phyloP scores from a whole-genome alignment of 2,888 invertebrate genomes.

The Cenopis cana region DNA sequence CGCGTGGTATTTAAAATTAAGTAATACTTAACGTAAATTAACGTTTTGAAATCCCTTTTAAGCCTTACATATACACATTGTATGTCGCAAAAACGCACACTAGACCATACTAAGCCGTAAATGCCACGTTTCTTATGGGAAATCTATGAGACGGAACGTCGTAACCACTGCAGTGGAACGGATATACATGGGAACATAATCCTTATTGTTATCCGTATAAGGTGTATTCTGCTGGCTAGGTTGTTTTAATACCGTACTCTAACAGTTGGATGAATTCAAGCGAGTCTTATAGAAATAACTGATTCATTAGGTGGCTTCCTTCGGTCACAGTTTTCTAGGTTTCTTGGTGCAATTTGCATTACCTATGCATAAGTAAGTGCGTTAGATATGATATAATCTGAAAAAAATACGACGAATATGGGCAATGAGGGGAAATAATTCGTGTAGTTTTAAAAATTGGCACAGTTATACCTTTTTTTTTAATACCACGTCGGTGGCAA shows the following conservation, averaged over 20 bases:
- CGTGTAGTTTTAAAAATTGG: too few relatives aligned
- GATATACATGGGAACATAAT: background rate
- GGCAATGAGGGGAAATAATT: too few relatives aligned
- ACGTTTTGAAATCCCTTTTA: background rate
- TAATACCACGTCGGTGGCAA: too few relatives aligned
- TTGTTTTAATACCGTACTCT: conserved; percentile 15
- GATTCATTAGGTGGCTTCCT: conserved; percentile 22
- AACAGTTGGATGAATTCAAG: conserved; percentile 30
- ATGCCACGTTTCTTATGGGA: conserved; percentile 24
- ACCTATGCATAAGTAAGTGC: too few relatives aligned
- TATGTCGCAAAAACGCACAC: conserved; percentile 18
- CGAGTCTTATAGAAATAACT: conserved; percentile 28
- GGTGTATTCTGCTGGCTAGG: background rate
- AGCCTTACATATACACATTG: conserved; percentile 3
- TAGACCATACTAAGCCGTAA: background rate
- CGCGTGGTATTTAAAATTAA: background rate
- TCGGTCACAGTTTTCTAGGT: conserved; percentile 18
- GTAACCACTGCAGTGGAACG: conserved; percentile 18
- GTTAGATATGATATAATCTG: too few relatives aligned
- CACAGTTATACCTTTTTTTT: too few relatives aligned
- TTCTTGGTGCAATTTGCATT: background rate
- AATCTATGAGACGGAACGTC: conserved; percentile 16
- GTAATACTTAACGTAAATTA: too few relatives aligned
- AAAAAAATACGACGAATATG: too few relatives aligned
- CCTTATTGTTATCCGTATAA: background rate